A percentile compares a stretch with the other conserved stretches of the same genome.
phyloP scores from a whole-genome alignment of 1,140 invertebrate species.

The Tenebrio molitor region DNA sequence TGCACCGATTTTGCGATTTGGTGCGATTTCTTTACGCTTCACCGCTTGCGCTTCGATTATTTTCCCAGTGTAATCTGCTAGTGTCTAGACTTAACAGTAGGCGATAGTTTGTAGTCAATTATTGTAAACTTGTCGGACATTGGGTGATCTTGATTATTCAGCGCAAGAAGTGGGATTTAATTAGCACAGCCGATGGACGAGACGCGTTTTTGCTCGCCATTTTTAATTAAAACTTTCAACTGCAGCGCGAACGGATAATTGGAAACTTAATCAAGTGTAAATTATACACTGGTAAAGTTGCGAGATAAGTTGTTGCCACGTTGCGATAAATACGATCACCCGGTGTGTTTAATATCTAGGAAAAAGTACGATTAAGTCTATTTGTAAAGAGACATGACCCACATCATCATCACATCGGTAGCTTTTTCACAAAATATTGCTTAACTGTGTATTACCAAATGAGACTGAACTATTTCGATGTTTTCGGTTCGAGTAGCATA shows the following conservation, averaged over 20 bases:
- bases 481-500: constrained; percentile 7
- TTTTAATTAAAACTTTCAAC: background rate
- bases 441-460: background rate
- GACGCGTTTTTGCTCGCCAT: background rate
- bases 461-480: constrained; percentile 25
- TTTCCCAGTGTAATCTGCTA: background rate
- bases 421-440: background rate
- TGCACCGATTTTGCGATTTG: constrained; percentile 12
- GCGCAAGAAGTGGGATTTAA: too few species aligned
- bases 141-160: background rate
- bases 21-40: constrained; percentile 8
- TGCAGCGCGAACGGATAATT: background rate
- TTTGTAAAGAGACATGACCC: too few species aligned
- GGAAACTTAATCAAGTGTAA: constrained; percentile 1
- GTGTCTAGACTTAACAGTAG: background rate
- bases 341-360: too few species aligned
- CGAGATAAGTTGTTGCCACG: background rate
- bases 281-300: too few species aligned
- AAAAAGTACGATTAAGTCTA: too few species aligned
- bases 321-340: too few species aligned
- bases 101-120: constrained; percentile 4
- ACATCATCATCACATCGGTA: constrained; percentile 16
- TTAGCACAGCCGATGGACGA: too few species aligned
- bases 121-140: background rate
- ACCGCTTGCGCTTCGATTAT: constrained; percentile 3